Evolutionary conservation across 2,797 vertebrate species (phyloP), one percentile per base, ranked within the genome.

Genomic region (Phataginus tetradactyla): DNA sequence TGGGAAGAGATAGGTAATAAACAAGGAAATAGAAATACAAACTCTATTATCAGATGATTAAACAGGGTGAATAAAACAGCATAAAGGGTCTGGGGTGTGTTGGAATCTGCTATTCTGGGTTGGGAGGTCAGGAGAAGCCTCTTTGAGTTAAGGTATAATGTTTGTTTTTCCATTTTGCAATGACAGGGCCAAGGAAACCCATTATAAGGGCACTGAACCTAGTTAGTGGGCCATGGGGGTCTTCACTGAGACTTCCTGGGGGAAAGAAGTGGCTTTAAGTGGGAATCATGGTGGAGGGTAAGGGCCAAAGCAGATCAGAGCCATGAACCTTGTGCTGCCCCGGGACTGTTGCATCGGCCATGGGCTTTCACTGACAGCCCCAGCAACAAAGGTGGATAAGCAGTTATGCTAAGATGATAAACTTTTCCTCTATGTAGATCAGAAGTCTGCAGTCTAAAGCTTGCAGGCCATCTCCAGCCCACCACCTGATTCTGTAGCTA

Each of bases 51-150:
- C 77, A 78, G 57, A 59, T 4, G 4, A 51, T 2, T 14, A 59
- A 78, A 51, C 11, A 1, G 21, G 23, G 1, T 25, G 23, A 39
- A 25, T 7, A 5, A 34, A 15, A 53, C 7, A 1, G 12, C 5
- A n/a, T 23, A 0, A 2, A 32, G 25, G n/a, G 3, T 8, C 27
- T 17, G 5, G 29, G 32, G 42, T 17, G 7, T 10, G 25, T 37
- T 6, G 75, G n/a, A 4, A 18, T 17, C 55, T 10, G 27, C 71
- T 15, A 0, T n/a, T 27, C n/a, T 7, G 55, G 17, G 3, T 45
- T 21, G 11, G 34, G 29, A 21, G 20, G 18, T 32, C 53, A 5
- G 32, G 71, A 53, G 61, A 59, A 34, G 21, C 55, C 37, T 34
- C 72, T 64, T 23, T 14, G 23, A 57, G 21, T 59, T 64, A 17